Conservation (phyloP, 2,888 invertebrate species). For the Diachrysia chrysitis region DNA sequence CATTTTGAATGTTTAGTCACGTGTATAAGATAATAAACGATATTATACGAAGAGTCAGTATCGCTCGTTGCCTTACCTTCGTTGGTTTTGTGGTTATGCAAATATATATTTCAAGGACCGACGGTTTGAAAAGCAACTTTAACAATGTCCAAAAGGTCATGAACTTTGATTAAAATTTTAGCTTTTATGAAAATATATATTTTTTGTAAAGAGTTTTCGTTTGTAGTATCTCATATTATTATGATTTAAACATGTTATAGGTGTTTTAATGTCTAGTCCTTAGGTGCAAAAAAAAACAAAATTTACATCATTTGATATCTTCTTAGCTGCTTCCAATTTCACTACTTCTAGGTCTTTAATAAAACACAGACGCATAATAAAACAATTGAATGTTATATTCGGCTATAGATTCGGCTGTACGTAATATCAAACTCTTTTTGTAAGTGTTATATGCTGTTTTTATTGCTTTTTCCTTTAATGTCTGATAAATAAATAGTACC, state of each 20-base stretch:
- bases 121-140: constrained; percentile 30
- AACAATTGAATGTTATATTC: too few species aligned
- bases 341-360: too few species aligned
- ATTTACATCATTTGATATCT: too few species aligned
- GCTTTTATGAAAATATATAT: constrained; percentile 10
- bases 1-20: constrained; percentile 7
- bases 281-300: too few species aligned
- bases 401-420: too few species aligned
- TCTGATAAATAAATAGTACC: too few species aligned
- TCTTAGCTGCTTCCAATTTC: too few species aligned
- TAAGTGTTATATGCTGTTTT: too few species aligned
- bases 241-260: constrained; percentile 12
- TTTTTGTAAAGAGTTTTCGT: not conserved
- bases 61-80: constrained; percentile 47
- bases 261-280: too few species aligned
- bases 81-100: constrained; percentile 56
- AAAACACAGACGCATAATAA: too few species aligned
- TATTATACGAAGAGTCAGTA: constrained; percentile 42
- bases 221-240: constrained; percentile 2
- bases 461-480: too few species aligned
- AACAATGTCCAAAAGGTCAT: constrained; percentile 28
- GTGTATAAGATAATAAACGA: constrained; percentile 35
- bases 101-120: constrained; percentile 58
- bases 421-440: too few species aligned
- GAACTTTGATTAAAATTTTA: constrained; percentile 18